These are phyloP conservation scores for Apodemus agrarius DNA, from an alignment of 2,797 vertebrate genomes.

Conservation along the genomic window DNA sequence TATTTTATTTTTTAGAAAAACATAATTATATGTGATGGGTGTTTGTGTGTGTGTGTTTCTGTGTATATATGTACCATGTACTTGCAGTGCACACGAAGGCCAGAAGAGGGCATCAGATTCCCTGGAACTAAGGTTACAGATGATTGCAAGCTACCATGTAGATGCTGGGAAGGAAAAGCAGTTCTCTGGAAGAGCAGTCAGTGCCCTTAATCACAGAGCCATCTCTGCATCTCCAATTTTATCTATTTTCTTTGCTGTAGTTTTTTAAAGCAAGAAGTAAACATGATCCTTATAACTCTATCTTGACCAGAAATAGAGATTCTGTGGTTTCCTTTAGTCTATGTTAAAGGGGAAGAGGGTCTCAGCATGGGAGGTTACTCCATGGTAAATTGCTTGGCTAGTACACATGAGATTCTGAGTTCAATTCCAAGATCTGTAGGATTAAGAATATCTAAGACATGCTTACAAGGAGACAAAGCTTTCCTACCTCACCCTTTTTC, in stretches of 20 bases:
- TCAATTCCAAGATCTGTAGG: not conserved
- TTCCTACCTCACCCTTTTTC: not conserved
- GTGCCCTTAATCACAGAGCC: not conserved
- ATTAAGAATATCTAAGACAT: not conserved
- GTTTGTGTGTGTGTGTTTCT: not conserved
- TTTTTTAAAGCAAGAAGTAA: not conserved
- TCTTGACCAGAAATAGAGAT: not conserved
- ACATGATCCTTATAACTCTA: not conserved
- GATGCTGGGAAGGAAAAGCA: not conserved
- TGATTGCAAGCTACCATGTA: not conserved
- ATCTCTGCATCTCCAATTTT: not conserved
- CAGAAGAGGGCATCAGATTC: not conserved
- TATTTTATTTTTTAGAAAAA: not conserved
- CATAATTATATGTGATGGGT: not conserved
- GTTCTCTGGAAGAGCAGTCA: not conserved
- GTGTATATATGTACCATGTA: not conserved
- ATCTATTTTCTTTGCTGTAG: not conserved
- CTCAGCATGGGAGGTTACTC: not conserved
- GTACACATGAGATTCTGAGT: not conserved
- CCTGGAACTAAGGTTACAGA: not conserved
- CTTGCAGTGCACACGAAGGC: no score
- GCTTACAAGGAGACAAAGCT: no score
- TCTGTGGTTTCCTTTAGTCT: not conserved
- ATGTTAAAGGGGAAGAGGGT: not conserved
- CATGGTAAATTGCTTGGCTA: not conserved